Evolutionary conservation across 1,140 invertebrate genomes (phyloP).

Genomic region (Lasaia peninsularis): DNA sequence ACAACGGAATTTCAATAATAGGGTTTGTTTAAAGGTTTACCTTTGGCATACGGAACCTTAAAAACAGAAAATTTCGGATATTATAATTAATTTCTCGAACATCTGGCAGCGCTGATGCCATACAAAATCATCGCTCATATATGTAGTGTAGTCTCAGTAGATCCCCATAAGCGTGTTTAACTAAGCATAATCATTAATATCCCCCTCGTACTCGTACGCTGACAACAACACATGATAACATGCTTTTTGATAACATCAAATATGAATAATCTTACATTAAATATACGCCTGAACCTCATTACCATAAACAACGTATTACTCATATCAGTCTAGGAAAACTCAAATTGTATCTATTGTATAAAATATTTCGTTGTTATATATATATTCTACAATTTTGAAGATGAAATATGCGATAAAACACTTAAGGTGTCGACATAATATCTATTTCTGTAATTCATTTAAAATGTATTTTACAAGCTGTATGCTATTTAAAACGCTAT

Average conservation of each 20-base stretch:
- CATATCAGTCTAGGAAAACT: background rate
- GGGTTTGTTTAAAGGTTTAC: too few relatives aligned
- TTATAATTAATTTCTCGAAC: too few relatives aligned
- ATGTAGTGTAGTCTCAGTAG: background rate
- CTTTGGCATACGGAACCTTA: too few relatives aligned
- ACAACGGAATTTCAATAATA: too few relatives aligned
- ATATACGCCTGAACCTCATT: background rate
- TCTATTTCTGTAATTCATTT: too few relatives aligned
- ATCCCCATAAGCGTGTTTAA: constrained; percentile 11
- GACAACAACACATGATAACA: constrained; percentile 1
- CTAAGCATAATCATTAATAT: background rate
- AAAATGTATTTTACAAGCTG: too few relatives aligned
- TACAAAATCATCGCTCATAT: constrained; percentile 17
- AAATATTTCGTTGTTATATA: background rate
- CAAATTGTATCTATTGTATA: background rate
- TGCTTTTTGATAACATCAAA: background rate
- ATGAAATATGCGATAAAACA: too few relatives aligned
- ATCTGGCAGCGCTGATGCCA: background rate
- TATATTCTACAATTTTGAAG: too few relatives aligned
- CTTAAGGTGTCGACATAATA: too few relatives aligned
- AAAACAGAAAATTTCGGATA: too few relatives aligned
- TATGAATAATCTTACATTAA: constrained; percentile 3
- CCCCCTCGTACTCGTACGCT: background rate
- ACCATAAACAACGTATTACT: constrained; percentile 1
- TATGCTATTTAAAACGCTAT: too few relatives aligned